Base-by-base conservation (phyloP, 2,113 vertebrate species). In the Xenopus borealis region DNA sequence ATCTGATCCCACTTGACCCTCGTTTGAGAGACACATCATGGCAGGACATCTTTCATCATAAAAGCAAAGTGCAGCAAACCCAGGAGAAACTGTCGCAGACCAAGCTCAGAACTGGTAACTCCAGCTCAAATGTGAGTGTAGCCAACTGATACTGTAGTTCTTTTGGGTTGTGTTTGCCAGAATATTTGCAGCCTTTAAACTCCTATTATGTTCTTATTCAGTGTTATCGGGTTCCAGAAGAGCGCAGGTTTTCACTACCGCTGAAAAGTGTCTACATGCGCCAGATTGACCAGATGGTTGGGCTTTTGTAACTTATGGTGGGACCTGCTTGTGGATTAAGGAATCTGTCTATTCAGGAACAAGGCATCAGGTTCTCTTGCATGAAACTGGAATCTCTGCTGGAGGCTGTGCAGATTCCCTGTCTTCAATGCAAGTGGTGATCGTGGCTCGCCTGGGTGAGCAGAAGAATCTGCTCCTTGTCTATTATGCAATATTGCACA, bases 261-360 rank as follows among this genome's bases (percentile, higher is more conserved):
- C 72, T 99, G 75, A 98, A 99, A 88, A 98, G 97, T 27, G 81
- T 95, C 82, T 99, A 99, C 90, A 99, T 99, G 97, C 92, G 93
- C 6, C 97, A 99, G 90, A 98, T 99, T 0, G 97, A 99, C 86
- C 93, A 91, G 47, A 99, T 99, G 97, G 97, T 99, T 78, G 97
- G 97, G 16, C 85, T 99, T 79, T 86, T 94, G 73, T 99, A 89
- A 95, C 11, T 2, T n/a, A 0, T 3, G 13, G 10, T 59, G 68
- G n/a, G 7, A 18, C 12, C 16, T 19, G 17, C 64, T 11, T 14
- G 8, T 14, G 20, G 20, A 40, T 14, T 23, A 13, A 13, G 46
- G 62, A 50, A 12, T 67, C 44, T n/a, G 14, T 7, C 13, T 44
- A 62, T 45, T 19, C 44, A 58, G 19, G 19, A 50, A 55, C 53